Base-by-base conservation (phyloP, 2,888 invertebrate genomes). In the Altica lythri region DNA sequence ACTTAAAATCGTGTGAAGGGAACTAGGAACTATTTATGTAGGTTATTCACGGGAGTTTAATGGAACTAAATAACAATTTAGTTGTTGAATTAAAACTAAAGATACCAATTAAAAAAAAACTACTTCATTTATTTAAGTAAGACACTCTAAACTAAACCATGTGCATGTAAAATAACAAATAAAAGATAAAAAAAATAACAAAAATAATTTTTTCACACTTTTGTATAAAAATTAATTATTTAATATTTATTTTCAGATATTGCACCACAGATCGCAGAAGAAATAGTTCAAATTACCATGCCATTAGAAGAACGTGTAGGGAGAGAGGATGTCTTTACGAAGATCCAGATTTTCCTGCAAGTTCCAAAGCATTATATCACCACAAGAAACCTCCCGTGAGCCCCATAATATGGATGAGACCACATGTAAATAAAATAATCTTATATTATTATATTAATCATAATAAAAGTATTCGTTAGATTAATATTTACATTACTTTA, bases 401-500 rank as follows among this genome's bases (percentile, higher is more conserved):
- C 59, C 81, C 81, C 4, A 78, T 85, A 60, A 78, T 80, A 32
- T 87, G 86, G 87, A 79, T 82, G 79, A 75, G 87, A 60, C 86
- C 86, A 9, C 84, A 85, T 68, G 86, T 86, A 73, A 81, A 84
- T 42, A 8, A 8, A 2, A 9, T 8, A 14, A 22, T 22, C 22
- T 16, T 1, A 38, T 38, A 10, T 12, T 32, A n/a, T 32, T 12
- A 4, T 6, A n/a, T 32, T n/a, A 32, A 4, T 32, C 32, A n/a
- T n/a, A 32, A 32, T n/a, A n/a, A n/a, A n/a, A n/a, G n/a, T n/a
- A n/a, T n/a, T n/a, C n/a, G n/a, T n/a, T n/a, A n/a, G n/a, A n/a
- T n/a, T n/a, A n/a, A n/a, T n/a, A n/a, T n/a, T n/a, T n/a, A n/a
- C n/a, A n/a, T n/a, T n/a, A n/a, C n/a, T n/a, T n/a, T n/a, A n/a